A percentile compares a stretch with the other conserved stretches of the same genome.
Evolutionary conservation across 2,797 vertebrate species (phyloP).

Genomic region (Ispidina picta): DNA sequence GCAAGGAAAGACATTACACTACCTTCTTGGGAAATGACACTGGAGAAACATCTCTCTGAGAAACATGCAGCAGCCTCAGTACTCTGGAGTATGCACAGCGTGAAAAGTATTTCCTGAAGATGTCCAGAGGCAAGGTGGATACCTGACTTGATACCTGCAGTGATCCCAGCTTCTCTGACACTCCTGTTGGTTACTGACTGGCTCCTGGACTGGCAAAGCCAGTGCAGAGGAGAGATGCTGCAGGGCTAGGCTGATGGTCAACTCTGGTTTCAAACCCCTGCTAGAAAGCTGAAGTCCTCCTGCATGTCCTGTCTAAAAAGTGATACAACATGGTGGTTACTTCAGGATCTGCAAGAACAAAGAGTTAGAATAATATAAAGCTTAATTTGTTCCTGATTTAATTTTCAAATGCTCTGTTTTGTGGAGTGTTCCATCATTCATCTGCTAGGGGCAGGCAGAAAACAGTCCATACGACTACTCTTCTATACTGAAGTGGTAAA

Average conservation of each 20-base stretch:
- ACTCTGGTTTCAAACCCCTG: background rate
- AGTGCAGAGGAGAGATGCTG: background rate
- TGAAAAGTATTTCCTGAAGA: background rate
- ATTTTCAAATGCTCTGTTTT: background rate
- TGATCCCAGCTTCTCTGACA: background rate
- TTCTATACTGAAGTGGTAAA: background rate
- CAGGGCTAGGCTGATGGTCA: background rate
- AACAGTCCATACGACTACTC: background rate
- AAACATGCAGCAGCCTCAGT: background rate
- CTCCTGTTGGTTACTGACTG: background rate
- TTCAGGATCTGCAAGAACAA: rapidly evolving
- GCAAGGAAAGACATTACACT: background rate
- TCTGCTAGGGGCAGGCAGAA: background rate
- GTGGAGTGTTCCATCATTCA: rapidly evolving
- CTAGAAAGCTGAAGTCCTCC: background rate
- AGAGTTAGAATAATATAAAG: background rate
- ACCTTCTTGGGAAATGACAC: background rate
- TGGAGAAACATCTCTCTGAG: background rate
- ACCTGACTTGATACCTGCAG: background rate
- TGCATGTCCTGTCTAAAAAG: rapidly evolving
- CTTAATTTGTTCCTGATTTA: background rate
- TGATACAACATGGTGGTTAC: background rate
- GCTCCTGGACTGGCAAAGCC: background rate
- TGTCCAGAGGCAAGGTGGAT: background rate
- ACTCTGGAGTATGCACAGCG: background rate